Evolutionary conservation across 2,888 invertebrate species (phyloP).

Genomic region (Tribolium freemani): DNA sequence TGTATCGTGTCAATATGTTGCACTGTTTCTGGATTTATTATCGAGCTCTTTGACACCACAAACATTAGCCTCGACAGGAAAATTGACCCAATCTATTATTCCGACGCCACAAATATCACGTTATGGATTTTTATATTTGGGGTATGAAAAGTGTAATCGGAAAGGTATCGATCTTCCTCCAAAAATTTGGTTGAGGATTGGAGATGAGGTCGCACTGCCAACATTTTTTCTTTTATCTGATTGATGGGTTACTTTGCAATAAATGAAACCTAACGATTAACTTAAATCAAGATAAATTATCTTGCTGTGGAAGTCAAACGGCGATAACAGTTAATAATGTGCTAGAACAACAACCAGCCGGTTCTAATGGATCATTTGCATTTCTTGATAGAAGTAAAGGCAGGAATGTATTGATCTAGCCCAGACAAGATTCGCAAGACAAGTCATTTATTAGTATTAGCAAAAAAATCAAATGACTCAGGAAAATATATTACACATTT

Average conservation of each 20-base stretch:
- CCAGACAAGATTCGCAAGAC: not conserved
- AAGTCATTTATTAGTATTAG: no score
- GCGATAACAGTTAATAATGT: constrained; percentile 5
- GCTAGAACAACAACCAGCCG: not conserved
- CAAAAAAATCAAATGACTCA: no score
- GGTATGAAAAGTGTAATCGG: not conserved
- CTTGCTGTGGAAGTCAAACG: constrained; percentile 5
- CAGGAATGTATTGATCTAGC: not conserved
- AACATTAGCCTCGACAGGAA: not conserved
- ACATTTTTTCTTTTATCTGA: constrained; percentile 1
- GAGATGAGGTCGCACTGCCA: not conserved
- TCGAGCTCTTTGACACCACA: not conserved
- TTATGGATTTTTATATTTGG: constrained; percentile 5
- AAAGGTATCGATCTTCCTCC: no score
- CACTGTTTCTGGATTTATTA: no score
- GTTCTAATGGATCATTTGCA: constrained; percentile 3
- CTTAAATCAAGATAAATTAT: constrained; percentile 20
- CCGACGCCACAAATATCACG: not conserved
- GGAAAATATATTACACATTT: no score
- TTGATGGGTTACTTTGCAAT: constrained; percentile 9
- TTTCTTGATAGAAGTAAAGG: not conserved
- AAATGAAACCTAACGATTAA: constrained; percentile 4
- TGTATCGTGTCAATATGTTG: not conserved
- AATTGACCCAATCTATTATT: constrained; percentile 10
- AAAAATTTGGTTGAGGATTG: no score